Base-by-base conservation (phyloP, 2,888 invertebrate genomes). In the Campoplex nolae region DNA sequence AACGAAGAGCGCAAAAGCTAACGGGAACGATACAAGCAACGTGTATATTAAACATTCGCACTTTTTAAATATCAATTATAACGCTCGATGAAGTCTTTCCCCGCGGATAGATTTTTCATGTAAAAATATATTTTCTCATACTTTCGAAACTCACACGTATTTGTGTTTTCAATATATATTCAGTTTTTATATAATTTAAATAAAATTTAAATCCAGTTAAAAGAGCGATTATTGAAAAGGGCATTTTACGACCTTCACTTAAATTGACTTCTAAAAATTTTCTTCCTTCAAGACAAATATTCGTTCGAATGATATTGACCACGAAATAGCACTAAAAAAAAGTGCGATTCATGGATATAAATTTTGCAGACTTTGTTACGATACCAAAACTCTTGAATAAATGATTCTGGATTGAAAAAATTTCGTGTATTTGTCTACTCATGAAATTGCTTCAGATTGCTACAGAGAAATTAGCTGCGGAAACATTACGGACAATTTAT, bases 41-140 rank as follows among this genome's bases (percentile, higher is more conserved):
- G 83, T 76, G 76, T 74, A 28, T 73, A 45, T 78, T 32, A 82
- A 84, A 78, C 74, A 84, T 84, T 84, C 84, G 81, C 75, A 82
- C 62, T 84, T 68, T 70, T 73, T 54, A 82, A 82, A 70, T 35
- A 65, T 83, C 78, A 81, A 70, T 74, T 32, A 75, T 16, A 56
- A 75, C 62, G 74, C 56, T 75, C 48, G 68, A 75, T 58, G 62
- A 81, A 84, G 87, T 81, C 74, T 76, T 71, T 77, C 62, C 75
- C 67, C 77, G 45, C 67, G 67, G 67, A 42, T 16, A 38, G 42
- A 76, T 82, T 11, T 38, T 56, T 32, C n/a, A 62, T 45, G 67
- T 56, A 35, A n/a, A 23, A 70, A 82, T 68, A 23, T 51, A 9
- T 74, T 67, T 38, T 11, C 48, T 23, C n/a, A 67, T 48, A 11